Percentiles rank a stretch among this genome's conserved stretches.
These are phyloP conservation scores for Balanococcus diminutus DNA, from an alignment of 2,888 invertebrate species.

Conservation along the genomic window DNA sequence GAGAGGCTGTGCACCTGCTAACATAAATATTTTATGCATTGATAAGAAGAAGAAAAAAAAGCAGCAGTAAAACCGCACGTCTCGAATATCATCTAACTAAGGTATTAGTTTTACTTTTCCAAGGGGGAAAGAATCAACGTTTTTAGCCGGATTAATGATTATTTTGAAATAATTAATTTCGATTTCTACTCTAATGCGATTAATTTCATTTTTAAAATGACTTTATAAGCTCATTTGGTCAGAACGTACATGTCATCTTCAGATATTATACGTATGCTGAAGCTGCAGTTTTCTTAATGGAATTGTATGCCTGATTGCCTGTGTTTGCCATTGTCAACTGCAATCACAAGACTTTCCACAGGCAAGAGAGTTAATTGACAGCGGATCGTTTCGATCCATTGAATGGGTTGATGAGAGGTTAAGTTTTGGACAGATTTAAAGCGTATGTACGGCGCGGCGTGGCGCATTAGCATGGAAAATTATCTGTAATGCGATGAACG, in stretches of 20 bases:
- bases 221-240: neutral
- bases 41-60: no score
- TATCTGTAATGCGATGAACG: neutral
- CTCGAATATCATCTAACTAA: neutral
- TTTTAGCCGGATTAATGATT: neutral
- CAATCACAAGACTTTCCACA: neutral
- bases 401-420: neutral
- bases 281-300: neutral
- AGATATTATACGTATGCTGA: no score
- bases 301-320: neutral
- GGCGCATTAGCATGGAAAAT: neutral
- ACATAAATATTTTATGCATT: neutral
- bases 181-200: conserved; percentile 10
- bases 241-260: no score
- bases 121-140: neutral
- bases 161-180: neutral
- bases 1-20: neutral
- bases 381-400: neutral
- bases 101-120: neutral
- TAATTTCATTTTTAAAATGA: neutral
- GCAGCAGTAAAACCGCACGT: neutral
- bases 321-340: neutral
- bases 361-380: neutral
- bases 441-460: neutral
- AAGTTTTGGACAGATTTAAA: neutral